phyloP scores from a whole-genome alignment of 2,888 invertebrate species.

The Hofmannophila pseudospretella region DNA sequence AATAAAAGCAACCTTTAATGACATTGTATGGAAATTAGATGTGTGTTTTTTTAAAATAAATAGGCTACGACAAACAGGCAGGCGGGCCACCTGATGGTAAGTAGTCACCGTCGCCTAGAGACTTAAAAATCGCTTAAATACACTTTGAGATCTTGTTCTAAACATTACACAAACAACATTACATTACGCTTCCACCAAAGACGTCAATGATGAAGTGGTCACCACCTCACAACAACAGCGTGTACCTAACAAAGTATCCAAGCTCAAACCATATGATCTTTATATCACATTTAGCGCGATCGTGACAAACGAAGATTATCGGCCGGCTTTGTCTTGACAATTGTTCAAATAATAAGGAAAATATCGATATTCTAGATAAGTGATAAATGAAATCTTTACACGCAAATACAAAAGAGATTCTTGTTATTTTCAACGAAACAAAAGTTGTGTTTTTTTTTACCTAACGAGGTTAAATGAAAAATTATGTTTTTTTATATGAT shows the following conservation, averaged over 20 bases:
- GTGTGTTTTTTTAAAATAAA: too few species aligned
- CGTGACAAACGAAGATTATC: conserved; percentile 59
- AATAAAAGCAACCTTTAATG: too few species aligned
- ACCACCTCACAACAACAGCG: neutral
- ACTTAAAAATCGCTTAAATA: neutral
- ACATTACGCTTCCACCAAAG: neutral
- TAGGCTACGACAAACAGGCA: too few species aligned
- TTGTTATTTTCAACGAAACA: too few species aligned
- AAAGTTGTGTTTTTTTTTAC: too few species aligned
- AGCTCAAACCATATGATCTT: conserved; percentile 25
- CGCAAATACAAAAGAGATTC: too few species aligned
- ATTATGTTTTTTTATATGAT: too few species aligned
- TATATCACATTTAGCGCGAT: conserved; percentile 53
- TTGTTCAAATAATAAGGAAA: conserved; percentile 2
- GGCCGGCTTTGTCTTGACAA: conserved; percentile 8
- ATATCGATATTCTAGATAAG: neutral
- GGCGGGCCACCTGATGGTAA: too few species aligned
- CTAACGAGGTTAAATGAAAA: too few species aligned
- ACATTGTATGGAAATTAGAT: too few species aligned
- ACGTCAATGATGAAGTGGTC: neutral
- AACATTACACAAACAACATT: neutral
- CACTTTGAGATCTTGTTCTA: neutral
- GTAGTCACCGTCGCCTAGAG: too few species aligned
- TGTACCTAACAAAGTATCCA: neutral
- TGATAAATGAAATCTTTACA: neutral